A percentile compares a stretch with the other conserved stretches of the same genome.
These are phyloP conservation scores for Mythimna impura DNA, from an alignment of 2,888 invertebrate species.

Conservation along the genomic window DNA sequence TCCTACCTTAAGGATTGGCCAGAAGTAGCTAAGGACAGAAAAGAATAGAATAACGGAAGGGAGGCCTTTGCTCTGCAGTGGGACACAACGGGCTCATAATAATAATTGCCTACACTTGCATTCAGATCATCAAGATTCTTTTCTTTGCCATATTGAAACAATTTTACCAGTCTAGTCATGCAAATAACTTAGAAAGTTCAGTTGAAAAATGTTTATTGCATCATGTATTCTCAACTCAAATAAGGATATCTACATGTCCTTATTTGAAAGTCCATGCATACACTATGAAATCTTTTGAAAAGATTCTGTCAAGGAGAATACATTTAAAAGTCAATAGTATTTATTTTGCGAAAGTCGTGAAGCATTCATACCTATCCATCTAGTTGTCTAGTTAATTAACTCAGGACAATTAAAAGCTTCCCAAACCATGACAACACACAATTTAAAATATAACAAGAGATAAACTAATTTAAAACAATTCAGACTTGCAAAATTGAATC, in stretches of 20 bases:
- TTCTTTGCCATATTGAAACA: not conserved
- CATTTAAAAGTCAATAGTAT: not conserved
- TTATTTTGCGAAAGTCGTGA: not conserved
- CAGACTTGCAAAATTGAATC: slow-evolving; percentile 29
- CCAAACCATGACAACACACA: slow-evolving; percentile 19
- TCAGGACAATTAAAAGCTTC: slow-evolving; percentile 17
- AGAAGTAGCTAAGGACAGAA: too few relatives aligned
- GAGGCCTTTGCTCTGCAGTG: too few relatives aligned
- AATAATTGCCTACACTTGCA: too few relatives aligned
- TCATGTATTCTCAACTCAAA: not conserved
- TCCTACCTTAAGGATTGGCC: too few relatives aligned
- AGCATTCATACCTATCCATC: not conserved
- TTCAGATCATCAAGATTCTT: not conserved
- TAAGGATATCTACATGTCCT: not conserved
- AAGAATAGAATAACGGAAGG: too few relatives aligned
- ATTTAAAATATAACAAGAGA: not conserved
- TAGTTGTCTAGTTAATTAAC: not conserved
- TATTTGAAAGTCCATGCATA: too few relatives aligned
- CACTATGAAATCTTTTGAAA: not conserved
- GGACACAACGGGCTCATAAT: too few relatives aligned
- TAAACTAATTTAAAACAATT: slow-evolving; percentile 32
- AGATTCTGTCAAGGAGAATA: not conserved
- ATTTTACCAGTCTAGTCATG: not conserved
- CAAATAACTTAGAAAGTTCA: slow-evolving; percentile 8
- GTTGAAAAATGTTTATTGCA: slow-evolving; percentile 1